phyloP scores from a whole-genome alignment of 2,113 vertebrate genomes.

The Pachyramphus minor region DNA sequence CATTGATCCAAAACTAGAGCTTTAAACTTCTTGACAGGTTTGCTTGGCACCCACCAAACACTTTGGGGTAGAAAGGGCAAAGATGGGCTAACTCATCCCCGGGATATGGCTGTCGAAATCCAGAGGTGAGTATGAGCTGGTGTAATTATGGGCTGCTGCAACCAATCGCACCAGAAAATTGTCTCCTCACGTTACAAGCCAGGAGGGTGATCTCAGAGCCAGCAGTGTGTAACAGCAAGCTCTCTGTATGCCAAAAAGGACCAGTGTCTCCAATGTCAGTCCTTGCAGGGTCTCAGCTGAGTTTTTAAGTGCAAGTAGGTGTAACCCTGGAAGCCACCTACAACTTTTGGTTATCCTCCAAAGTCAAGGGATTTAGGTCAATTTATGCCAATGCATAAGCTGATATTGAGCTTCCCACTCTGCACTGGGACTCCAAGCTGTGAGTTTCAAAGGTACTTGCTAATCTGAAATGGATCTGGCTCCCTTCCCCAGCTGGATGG shows the following conservation, averaged over 20 bases:
- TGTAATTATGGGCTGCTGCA: not conserved
- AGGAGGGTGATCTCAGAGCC: not conserved
- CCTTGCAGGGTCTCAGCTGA: not conserved
- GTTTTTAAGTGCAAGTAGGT: not conserved
- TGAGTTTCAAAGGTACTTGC: not conserved
- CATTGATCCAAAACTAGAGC: not conserved
- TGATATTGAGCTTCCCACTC: not conserved
- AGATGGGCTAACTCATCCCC: not conserved
- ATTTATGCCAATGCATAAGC: not conserved
- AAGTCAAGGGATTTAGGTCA: not conserved
- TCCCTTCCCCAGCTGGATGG: not conserved
- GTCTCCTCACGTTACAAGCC: not conserved
- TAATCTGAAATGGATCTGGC: not conserved
- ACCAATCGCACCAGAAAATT: not conserved
- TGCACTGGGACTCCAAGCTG: not conserved
- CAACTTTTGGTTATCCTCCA: not conserved
- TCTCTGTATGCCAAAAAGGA: not conserved
- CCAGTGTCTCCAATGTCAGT: fast-evolving
- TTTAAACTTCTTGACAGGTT: not conserved
- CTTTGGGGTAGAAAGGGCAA: not conserved
- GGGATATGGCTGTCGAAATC: not conserved
- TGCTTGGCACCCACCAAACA: not conserved
- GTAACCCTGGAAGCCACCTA: not conserved
- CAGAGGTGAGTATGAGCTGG: not conserved
- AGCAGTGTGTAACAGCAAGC: not conserved